Base-by-base conservation (phyloP, 2,888 invertebrate genomes). In the Drosophila diplacantha region DNA sequence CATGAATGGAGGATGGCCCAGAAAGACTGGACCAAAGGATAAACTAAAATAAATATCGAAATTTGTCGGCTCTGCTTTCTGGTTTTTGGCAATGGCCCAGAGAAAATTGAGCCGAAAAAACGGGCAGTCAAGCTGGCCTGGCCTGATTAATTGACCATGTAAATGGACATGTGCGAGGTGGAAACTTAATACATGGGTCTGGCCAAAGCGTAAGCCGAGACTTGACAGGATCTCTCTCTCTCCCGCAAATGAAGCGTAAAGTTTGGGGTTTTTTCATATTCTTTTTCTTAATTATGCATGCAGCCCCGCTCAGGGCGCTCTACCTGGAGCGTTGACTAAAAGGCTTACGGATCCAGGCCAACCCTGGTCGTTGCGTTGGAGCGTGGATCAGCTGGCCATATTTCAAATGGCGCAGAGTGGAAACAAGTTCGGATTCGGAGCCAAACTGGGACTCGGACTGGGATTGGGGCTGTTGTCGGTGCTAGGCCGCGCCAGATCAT, bases 131-230 rank as follows among this genome's bases (percentile, higher is more conserved):
- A 31, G 54, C 47, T 67, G 24, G 72, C 65, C 68, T 81, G 83
- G 72, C 67, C 68, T 81, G 83, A 76, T 78, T 72, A 75, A 80
- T 81, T 73, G 77, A 73, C 71, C 81, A 81, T 81, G 83, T 79
- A 83, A 81, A 79, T 74, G 81, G 81, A 73, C 80, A 80, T 81
- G 79, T 80, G 79, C 73, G 76, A 55, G 69, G 43, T 68, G 66
- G 77, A 65, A 81, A 79, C 72, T 81, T 78, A 78, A 78, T 74
- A 81, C 75, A 31, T 22, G 47, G 31, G 56, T 12, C 46, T 47
- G 63, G 46, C 39, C 34, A 37, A 62, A 69, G 55, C 38, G 71
- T 71, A 75, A 65, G 53, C 53, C 63, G 58, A 69, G 66, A 69
- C 65, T 44, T 63, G 71, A 61, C 56, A 70, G 70, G 70, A 70